Conservation (phyloP, 2,888 invertebrate genomes). For the Hydroisotoma schaefferi region DNA sequence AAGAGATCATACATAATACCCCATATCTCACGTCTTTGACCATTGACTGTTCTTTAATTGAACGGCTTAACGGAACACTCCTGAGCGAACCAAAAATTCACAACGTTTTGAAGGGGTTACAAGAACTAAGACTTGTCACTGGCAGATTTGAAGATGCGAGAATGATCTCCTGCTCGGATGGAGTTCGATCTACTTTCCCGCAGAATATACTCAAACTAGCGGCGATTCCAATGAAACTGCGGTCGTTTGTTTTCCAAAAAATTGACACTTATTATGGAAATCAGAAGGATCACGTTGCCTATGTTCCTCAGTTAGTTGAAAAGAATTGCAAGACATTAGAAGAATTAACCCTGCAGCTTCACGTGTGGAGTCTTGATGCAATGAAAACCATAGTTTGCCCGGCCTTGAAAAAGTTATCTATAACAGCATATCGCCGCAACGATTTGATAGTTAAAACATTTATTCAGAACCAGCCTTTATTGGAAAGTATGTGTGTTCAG, state of each 20-base stretch:
- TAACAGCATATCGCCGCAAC: constrained; percentile 5
- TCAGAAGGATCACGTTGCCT: background rate
- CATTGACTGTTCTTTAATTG: constrained; percentile 14
- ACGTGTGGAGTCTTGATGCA: constrained; percentile 12
- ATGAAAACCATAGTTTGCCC: constrained; percentile 12
- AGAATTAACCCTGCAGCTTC: constrained; percentile 15
- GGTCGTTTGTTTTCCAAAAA: constrained; percentile 13
- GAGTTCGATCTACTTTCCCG: constrained; percentile 9
- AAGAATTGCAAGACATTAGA: constrained; percentile 5
- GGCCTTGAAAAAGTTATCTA: constrained; percentile 9
- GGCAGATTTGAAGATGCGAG: constrained; percentile 6
- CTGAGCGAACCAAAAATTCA: constrained; percentile 8
- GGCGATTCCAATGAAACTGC: constrained; percentile 12
- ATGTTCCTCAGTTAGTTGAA: constrained; percentile 5
- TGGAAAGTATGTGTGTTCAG: constrained; percentile 15
- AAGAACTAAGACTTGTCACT: constrained; percentile 13
- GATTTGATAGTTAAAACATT: constrained; percentile 12
- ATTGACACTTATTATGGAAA: constrained; percentile 5
- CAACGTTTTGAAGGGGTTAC: constrained; percentile 6
- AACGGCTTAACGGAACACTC: constrained; percentile 7
- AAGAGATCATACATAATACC: constrained; percentile 7
- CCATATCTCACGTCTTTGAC: constrained; percentile 9
- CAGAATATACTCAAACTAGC: constrained; percentile 16
- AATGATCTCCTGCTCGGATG: constrained; percentile 4
- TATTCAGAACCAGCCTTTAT: constrained; percentile 14